Evolutionary conservation across 2,888 invertebrate genomes (phyloP).

Genomic region (Eupeodes latifasciatus): DNA sequence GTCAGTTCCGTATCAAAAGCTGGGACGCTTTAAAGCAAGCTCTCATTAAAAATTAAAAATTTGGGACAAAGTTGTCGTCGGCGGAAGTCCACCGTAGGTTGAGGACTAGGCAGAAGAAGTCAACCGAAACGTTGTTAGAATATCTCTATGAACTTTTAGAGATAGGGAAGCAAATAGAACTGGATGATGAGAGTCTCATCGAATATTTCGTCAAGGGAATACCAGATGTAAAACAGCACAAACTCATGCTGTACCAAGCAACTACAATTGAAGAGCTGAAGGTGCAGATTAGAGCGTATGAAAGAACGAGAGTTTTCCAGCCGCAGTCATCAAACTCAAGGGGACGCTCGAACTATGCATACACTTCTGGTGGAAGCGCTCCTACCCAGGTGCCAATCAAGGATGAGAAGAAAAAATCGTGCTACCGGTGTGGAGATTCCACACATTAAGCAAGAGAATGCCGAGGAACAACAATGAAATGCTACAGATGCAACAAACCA

Average conservation of each 20-base stretch:
- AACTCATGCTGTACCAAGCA: constrained; percentile 54
- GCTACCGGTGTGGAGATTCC: no score
- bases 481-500: no score
- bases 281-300: constrained; percentile 45
- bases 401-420: neutral
- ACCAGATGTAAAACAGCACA: constrained; percentile 41
- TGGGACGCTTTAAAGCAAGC: no score
- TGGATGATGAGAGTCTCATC: constrained; percentile 64
- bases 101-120: no score
- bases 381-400: neutral
- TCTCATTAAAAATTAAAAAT: no score
- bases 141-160: constrained; percentile 60
- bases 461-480: no score
- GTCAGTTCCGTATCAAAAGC: no score
- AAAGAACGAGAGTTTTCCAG: constrained; percentile 33
- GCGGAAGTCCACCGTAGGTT: constrained; percentile 18
- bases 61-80: neutral
- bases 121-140: no score
- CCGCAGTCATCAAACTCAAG: constrained; percentile 12
- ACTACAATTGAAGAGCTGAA: constrained; percentile 35
- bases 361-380: neutral
- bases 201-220: constrained; percentile 62
- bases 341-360: neutral
- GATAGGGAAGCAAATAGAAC: constrained; percentile 40
- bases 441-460: no score